Conservation (phyloP, 2,888 invertebrate species). For the Agapostemon virescens region DNA sequence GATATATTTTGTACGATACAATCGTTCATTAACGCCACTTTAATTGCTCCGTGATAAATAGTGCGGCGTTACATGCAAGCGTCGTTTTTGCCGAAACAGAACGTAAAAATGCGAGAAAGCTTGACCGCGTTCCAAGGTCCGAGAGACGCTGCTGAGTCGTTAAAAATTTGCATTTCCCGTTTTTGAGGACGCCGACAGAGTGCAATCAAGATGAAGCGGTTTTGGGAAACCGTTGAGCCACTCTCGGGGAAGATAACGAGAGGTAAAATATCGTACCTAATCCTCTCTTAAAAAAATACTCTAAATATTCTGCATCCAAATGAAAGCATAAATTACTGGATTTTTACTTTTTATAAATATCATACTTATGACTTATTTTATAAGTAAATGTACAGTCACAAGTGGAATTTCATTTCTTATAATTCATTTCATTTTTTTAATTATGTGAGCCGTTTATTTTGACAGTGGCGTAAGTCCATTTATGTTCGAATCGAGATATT, state of each 20-base stretch:
- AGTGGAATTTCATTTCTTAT: too few relatives aligned
- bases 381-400: not conserved
- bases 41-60: conserved; percentile 45
- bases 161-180: conserved; percentile 3
- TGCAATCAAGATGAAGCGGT: not conserved
- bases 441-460: too few relatives aligned
- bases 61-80: conserved; percentile 2
- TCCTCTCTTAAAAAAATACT: not conserved
- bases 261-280: not conserved
- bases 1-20: conserved; percentile 22
- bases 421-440: too few relatives aligned
- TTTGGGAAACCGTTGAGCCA: not conserved
- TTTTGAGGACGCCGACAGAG: not conserved
- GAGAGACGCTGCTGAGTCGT: not conserved
- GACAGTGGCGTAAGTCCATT: too few relatives aligned
- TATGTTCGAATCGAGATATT: too few relatives aligned
- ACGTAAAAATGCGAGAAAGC: not conserved
- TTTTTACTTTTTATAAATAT: not conserved
- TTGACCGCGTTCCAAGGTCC: conserved; percentile 4
- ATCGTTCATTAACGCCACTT: conserved; percentile 32
- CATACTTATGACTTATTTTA: not conserved
- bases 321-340: not conserved
- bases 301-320: not conserved
- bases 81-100: not conserved
- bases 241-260: not conserved